These are phyloP conservation scores for Rissa tridactyla DNA, from an alignment of 2,113 vertebrate genomes.

Conservation along the genomic window DNA sequence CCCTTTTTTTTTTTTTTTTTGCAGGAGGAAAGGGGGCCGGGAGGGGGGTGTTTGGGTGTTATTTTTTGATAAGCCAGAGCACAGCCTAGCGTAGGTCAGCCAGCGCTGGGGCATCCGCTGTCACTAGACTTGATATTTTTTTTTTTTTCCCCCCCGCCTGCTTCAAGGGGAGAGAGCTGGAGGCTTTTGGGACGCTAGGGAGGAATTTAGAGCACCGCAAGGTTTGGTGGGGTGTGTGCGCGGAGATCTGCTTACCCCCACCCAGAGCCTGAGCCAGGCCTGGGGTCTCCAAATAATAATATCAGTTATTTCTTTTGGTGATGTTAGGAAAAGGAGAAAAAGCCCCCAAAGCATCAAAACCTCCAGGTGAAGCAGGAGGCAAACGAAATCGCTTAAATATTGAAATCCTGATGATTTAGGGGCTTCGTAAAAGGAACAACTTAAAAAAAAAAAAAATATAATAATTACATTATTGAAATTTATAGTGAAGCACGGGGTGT, in stretches of 20 bases:
- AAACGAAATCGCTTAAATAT: not conserved
- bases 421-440: not conserved
- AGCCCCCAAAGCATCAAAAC: not conserved
- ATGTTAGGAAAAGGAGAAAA: not conserved
- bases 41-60: not conserved
- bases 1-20: not conserved
- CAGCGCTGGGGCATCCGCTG: not conserved
- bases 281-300: not conserved
- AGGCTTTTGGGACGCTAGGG: not conserved
- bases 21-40: not conserved
- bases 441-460: not conserved
- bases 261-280: not conserved
- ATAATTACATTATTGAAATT: not conserved
- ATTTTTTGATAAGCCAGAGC: not conserved
- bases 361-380: not conserved
- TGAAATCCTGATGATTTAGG: not conserved
- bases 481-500: rapidly evolving
- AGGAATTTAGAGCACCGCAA: not conserved
- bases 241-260: not conserved
- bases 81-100: not conserved
- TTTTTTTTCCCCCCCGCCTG: not conserved
- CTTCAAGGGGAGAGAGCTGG: not conserved
- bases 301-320: not conserved
- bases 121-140: not conserved
- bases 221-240: not conserved